Conservation (phyloP, 2,888 invertebrate species). For the Ametastegia equiseti region DNA sequence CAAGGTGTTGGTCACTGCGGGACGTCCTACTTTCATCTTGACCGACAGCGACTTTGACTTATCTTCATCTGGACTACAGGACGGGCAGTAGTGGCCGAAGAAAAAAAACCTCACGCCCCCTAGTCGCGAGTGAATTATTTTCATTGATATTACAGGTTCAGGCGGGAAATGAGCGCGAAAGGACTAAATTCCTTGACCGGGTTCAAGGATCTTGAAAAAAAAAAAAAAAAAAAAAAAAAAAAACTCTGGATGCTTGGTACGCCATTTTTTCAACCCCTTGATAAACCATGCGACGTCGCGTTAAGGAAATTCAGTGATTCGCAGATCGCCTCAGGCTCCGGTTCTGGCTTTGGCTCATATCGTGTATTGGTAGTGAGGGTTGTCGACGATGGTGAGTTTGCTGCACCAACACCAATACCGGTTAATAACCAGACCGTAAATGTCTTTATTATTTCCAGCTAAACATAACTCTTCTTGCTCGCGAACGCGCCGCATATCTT, state of each 20-base stretch:
- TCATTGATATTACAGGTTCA: constrained; percentile 66
- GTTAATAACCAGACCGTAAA: constrained; percentile 48
- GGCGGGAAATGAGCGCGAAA: background rate
- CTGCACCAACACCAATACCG: constrained; percentile 33
- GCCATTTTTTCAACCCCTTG: background rate
- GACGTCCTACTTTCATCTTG: constrained; percentile 69
- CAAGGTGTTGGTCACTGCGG: constrained; percentile 72
- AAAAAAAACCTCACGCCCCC: constrained; percentile 51
- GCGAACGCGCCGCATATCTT: constrained; percentile 26
- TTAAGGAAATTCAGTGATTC: constrained; percentile 10
- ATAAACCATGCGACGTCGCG: constrained; percentile 7
- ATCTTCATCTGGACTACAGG: constrained; percentile 69
- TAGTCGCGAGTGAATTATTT: constrained; percentile 66
- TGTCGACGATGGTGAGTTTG: constrained; percentile 23
- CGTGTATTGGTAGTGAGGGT: background rate
- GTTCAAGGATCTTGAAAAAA: background rate
- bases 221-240: background rate
- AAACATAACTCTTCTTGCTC: constrained; percentile 46
- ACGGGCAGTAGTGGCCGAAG: background rate
- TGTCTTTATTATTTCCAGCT: constrained; percentile 48
- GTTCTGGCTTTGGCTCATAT: background rate
- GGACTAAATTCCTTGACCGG: constrained; percentile 33
- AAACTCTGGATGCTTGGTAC: background rate
- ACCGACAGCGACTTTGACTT: constrained; percentile 68
- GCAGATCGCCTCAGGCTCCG: background rate